phyloP scores from a whole-genome alignment of 1,140 invertebrate genomes.

The Capitella teleta region DNA sequence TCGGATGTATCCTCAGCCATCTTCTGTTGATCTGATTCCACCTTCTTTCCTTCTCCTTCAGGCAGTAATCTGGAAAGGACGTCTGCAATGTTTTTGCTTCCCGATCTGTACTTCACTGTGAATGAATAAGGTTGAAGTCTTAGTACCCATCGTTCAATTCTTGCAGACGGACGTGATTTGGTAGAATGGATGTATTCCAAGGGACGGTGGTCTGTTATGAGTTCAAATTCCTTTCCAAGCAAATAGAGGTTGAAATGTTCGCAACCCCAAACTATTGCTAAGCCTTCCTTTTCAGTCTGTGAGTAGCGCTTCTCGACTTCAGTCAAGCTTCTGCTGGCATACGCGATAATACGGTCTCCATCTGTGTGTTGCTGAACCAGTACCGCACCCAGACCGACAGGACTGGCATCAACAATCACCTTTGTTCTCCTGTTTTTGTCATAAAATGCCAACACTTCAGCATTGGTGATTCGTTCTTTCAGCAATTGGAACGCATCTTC shows the following conservation, averaged over 20 bases:
- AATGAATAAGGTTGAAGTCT: too few species aligned
- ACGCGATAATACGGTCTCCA: slow-evolving; percentile 7
- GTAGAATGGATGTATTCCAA: too few species aligned
- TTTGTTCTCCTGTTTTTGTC: background rate
- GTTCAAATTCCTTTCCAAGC: background rate
- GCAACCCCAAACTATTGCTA: slow-evolving; percentile 37
- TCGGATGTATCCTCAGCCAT: too few species aligned
- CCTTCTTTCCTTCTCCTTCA: too few species aligned
- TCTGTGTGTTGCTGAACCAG: background rate
- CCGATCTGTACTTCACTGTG: too few species aligned
- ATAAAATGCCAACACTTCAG: background rate
- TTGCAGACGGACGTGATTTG: too few species aligned
- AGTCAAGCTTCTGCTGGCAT: slow-evolving; percentile 14
- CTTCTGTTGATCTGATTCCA: too few species aligned
- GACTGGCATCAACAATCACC: background rate
- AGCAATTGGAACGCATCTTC: too few species aligned
- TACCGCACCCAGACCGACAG: background rate
- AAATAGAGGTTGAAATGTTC: slow-evolving; percentile 29
- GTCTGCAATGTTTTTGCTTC: too few species aligned
- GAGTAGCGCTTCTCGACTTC: slow-evolving; percentile 25
- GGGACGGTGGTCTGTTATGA: slow-evolving; percentile 36
- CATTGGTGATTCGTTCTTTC: too few species aligned
- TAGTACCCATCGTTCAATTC: too few species aligned
- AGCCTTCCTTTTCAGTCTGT: slow-evolving; percentile 39
- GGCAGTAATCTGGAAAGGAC: too few species aligned